phyloP scores from a whole-genome alignment of 2,888 invertebrate genomes.

The Lordiphosa andalusiaca region DNA sequence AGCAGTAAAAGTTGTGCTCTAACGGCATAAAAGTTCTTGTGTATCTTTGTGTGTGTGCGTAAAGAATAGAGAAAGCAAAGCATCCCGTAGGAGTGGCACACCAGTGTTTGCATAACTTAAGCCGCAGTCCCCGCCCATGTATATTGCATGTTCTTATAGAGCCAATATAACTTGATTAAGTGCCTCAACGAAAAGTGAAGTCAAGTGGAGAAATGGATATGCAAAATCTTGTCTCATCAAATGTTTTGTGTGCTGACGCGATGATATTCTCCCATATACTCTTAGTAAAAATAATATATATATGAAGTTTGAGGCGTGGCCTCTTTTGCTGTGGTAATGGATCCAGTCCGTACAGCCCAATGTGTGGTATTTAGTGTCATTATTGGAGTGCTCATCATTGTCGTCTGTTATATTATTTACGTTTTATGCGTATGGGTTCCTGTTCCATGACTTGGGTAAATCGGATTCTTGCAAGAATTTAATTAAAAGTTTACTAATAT shows the following conservation, averaged over 20 bases:
- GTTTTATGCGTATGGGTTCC: neutral
- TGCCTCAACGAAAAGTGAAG: slow-evolving; percentile 11
- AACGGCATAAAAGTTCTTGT: slow-evolving; percentile 24
- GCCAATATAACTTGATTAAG: slow-evolving; percentile 46
- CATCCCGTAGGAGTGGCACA: slow-evolving; percentile 68
- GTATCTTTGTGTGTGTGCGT: slow-evolving; percentile 34
- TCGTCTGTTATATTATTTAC: neutral
- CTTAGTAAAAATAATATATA: too few relatives aligned
- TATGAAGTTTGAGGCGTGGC: too few relatives aligned
- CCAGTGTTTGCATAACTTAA: slow-evolving; percentile 69
- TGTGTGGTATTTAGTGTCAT: slow-evolving; percentile 1
- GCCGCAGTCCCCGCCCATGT: slow-evolving; percentile 25
- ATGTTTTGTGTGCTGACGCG: too few relatives aligned
- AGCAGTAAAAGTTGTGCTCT: slow-evolving; percentile 11
- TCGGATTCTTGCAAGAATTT: too few relatives aligned
- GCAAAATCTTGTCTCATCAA: slow-evolving; percentile 6
- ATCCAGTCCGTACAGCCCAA: neutral
- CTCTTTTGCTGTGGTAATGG: neutral
- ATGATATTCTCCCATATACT: too few relatives aligned
- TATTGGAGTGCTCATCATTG: neutral
- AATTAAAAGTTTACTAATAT: too few relatives aligned
- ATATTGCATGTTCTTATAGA: slow-evolving; percentile 12
- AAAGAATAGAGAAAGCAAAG: slow-evolving; percentile 70
- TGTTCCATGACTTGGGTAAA: neutral
- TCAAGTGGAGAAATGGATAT: slow-evolving; percentile 15